A percentile compares a stretch with the other conserved stretches of the same genome.
phyloP scores from a whole-genome alignment of 2,888 invertebrate species.

The Tromatobia lineatoria region DNA sequence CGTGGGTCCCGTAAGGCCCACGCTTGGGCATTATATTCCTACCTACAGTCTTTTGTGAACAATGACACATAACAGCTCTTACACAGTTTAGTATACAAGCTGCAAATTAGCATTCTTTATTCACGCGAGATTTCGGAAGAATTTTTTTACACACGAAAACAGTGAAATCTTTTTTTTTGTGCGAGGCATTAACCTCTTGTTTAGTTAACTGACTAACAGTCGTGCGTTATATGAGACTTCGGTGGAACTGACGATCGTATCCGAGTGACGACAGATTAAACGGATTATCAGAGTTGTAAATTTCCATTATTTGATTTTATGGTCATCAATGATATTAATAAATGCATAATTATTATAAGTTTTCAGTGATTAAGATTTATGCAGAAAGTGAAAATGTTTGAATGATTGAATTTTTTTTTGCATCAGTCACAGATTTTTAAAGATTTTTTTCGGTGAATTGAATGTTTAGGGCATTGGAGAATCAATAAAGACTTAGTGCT shows the following conservation, averaged over 20 bases:
- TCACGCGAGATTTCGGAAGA: constrained; percentile 1
- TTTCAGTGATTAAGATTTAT: no score
- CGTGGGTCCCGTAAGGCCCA: constrained; percentile 64
- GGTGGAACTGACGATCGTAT: background rate
- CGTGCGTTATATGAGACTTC: background rate
- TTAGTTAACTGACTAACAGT: background rate
- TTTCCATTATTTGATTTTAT: no score
- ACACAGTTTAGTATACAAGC: background rate
- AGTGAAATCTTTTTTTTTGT: background rate
- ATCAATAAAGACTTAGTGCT: no score
- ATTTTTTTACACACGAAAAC: background rate
- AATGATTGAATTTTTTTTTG: no score
- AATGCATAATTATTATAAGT: no score
- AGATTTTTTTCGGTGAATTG: no score
- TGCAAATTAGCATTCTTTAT: constrained; percentile 57
- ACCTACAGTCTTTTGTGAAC: constrained; percentile 38
- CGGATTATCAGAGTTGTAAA: background rate
- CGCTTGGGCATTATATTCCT: constrained; percentile 56
- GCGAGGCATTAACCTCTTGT: background rate
- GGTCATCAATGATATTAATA: no score
- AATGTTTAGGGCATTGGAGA: no score
- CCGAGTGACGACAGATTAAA: background rate
- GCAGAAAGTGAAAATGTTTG: background rate
- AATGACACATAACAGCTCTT: constrained; percentile 45
- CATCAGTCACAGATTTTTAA: no score